phyloP scores from a whole-genome alignment of 2,113 vertebrate species.

The Sphaerodactylus townsendi region DNA sequence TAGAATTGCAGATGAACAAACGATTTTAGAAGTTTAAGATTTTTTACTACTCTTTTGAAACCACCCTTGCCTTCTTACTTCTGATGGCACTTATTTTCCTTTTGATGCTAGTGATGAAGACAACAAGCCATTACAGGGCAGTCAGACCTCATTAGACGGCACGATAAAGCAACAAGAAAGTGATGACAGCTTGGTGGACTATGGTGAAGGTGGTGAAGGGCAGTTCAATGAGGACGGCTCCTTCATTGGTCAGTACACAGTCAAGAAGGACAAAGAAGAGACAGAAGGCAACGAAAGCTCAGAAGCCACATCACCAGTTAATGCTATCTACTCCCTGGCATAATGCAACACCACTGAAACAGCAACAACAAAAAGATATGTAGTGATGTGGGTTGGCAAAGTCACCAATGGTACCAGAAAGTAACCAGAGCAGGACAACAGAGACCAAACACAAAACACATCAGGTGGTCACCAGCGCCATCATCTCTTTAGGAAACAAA shows the following conservation, averaged over 20 bases:
- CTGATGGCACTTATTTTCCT: conserved; percentile 45
- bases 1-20: not conserved
- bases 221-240: conserved; percentile 98
- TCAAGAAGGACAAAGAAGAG: conserved; percentile 98
- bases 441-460: conserved; percentile 24
- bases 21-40: conserved; percentile 3
- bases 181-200: conserved; percentile 97
- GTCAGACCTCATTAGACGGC: conserved; percentile 95
- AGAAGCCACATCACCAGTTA: conserved; percentile 95
- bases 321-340: conserved; percentile 95
- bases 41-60: not conserved
- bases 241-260: conserved; percentile 98
- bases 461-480: conserved; percentile 50
- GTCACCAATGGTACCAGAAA: conserved; percentile 15
- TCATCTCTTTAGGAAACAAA: conserved; percentile 59
- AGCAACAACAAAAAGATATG: conserved; percentile 19
- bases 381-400: conserved; percentile 49
- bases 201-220: conserved; percentile 93
- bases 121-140: conserved; percentile 97
- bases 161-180: conserved; percentile 94
- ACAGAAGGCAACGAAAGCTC: conserved; percentile 98
- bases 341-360: conserved; percentile 61
- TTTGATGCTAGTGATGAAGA: conserved; percentile 89
- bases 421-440: not conserved
- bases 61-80: conserved; percentile 3